These are phyloP conservation scores for Eurytoma californica DNA, from an alignment of 2,888 invertebrate species.

Conservation along the genomic window DNA sequence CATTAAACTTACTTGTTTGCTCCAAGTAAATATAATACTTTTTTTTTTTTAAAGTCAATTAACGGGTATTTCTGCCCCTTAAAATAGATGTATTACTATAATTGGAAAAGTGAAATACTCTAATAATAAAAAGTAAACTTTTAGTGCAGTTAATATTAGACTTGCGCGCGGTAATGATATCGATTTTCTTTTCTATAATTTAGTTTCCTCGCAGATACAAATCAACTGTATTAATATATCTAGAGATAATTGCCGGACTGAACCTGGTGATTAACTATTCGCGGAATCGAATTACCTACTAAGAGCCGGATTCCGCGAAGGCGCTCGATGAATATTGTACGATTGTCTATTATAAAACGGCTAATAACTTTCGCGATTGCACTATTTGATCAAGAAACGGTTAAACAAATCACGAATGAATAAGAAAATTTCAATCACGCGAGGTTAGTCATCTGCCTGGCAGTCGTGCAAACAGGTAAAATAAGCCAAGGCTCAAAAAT, in stretches of 20 bases:
- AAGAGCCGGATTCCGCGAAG: conserved; percentile 28
- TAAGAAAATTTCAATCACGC: conserved; percentile 38
- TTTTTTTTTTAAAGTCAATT: too few species aligned
- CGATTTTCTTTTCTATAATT: not conserved
- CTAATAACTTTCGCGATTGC: conserved; percentile 23
- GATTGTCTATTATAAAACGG: conserved; percentile 17
- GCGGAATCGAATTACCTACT: conserved; percentile 12
- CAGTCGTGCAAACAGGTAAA: too few species aligned
- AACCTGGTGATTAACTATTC: not conserved
- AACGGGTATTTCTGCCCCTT: too few species aligned
- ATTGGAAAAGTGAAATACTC: not conserved
- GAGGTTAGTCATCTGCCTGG: conserved; percentile 10
- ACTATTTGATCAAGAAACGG: conserved; percentile 31
- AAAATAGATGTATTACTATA: too few species aligned
- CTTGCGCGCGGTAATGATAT: not conserved
- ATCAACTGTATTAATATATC: too few species aligned
- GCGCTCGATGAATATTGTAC: conserved; percentile 21
- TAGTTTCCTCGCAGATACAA: too few species aligned
- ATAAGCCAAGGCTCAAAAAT: too few species aligned
- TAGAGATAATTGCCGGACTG: not conserved
- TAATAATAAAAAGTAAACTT: conserved; percentile 7
- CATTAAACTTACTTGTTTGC: too few species aligned
- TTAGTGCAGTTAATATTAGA: too few species aligned
- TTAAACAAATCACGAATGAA: conserved; percentile 9
- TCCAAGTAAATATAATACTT: too few species aligned